phyloP scores from a whole-genome alignment of 2,888 invertebrate genomes.

The Orchesellides sinensis region DNA sequence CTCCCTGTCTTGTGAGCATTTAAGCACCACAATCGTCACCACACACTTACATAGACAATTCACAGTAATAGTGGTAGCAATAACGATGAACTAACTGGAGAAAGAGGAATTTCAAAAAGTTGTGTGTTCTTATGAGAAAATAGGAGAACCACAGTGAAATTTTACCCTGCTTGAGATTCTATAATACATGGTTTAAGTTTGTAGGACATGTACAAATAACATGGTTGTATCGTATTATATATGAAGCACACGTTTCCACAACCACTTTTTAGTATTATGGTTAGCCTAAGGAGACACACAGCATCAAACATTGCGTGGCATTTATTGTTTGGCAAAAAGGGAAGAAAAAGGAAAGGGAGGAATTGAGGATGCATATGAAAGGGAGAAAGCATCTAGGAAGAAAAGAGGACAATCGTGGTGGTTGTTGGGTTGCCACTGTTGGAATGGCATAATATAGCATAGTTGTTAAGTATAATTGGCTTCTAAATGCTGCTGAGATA shows the following conservation, averaged over 20 bases:
- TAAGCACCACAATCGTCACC: conserved; percentile 45
- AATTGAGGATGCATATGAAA: too few relatives aligned
- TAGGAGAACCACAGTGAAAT: conserved; percentile 55
- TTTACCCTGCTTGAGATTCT: neutral
- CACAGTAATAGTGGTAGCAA: conserved; percentile 44
- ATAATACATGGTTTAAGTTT: neutral
- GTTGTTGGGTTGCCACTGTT: conserved; percentile 43
- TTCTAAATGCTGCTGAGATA: conserved; percentile 74
- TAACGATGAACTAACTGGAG: conserved; percentile 52
- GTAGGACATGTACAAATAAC: neutral
- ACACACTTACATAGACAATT: conserved; percentile 38
- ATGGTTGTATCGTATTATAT: too few relatives aligned
- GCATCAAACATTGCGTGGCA: conserved; percentile 55
- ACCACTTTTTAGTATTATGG: conserved; percentile 19
- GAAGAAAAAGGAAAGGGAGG: conserved; percentile 22
- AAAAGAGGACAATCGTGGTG: conserved; percentile 38
- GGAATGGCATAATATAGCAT: conserved; percentile 62
- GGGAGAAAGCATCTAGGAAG: conserved; percentile 31
- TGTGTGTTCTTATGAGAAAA: conserved; percentile 13
- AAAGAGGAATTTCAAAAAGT: conserved; percentile 51
- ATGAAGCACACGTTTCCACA: neutral
- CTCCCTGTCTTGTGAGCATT: neutral
- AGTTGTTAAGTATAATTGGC: conserved; percentile 74
- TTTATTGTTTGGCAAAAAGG: conserved; percentile 63
- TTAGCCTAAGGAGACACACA: conserved; percentile 65